Evolutionary conservation across 2,888 invertebrate species (phyloP).

Genomic region (Cheilosia soror): DNA sequence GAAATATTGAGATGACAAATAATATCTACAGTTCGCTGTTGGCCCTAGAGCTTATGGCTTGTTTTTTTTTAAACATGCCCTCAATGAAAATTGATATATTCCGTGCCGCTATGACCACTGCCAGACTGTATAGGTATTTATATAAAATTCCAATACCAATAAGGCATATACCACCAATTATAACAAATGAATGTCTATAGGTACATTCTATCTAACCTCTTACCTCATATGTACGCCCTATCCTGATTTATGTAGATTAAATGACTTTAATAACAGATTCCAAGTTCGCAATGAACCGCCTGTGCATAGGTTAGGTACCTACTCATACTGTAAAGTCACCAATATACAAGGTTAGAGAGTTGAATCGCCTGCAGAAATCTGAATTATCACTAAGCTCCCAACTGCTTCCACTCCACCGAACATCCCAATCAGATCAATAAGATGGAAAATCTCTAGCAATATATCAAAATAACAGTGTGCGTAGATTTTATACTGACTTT

Average conservation of each 20-base stretch:
- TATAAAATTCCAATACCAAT: no score
- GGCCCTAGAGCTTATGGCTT: no score
- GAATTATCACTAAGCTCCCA: conserved; percentile 19
- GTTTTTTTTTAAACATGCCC: no score
- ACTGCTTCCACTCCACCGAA: conserved; percentile 35
- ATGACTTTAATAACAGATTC: neutral
- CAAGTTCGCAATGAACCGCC: neutral
- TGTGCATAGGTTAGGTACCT: neutral
- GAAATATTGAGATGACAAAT: no score
- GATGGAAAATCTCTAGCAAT: conserved; percentile 82
- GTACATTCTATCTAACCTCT: neutral
- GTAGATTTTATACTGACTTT: conserved; percentile 43
- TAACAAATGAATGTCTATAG: no score
- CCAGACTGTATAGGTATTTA: no score
- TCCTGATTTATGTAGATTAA: conserved; percentile 1
- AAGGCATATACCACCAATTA: no score
- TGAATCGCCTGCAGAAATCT: conserved; percentile 14
- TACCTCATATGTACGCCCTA: neutral
- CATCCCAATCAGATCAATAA: conserved; percentile 82
- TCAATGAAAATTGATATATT: no score
- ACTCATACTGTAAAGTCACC: neutral
- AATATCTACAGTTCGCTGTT: no score
- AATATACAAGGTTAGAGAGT: neutral
- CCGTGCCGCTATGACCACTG: no score
- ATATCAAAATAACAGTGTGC: conserved; percentile 81